Conservation (phyloP, 2,888 invertebrate genomes). For the Pediacus dermestoides region DNA sequence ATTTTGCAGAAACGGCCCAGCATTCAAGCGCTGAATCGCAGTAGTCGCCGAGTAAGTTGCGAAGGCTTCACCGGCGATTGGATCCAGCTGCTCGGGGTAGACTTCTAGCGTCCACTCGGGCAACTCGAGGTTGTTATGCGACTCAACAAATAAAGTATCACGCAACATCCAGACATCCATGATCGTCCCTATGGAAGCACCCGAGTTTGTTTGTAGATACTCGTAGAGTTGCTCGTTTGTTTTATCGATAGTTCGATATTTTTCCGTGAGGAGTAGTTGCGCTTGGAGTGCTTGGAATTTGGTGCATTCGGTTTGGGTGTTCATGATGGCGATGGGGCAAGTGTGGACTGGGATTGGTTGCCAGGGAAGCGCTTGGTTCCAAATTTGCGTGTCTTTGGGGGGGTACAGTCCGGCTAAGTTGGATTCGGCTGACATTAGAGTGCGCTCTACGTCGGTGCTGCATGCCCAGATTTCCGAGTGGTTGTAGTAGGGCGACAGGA, state of each 20-base stretch:
- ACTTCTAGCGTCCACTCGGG: constrained; percentile 45
- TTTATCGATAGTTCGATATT: constrained; percentile 47
- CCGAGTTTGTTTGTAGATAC: constrained; percentile 61
- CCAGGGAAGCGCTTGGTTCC: constrained; percentile 62
- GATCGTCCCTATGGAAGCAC: constrained; percentile 55
- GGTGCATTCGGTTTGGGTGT: constrained; percentile 12
- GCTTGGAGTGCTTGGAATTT: constrained; percentile 11
- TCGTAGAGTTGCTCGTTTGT: constrained; percentile 58
- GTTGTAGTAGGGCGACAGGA: constrained; percentile 54
- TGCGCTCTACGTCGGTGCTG: constrained; percentile 81
- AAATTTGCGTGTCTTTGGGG: constrained; percentile 55
- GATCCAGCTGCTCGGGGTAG: constrained; percentile 57
- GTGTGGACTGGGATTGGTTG: constrained; percentile 74
- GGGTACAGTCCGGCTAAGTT: constrained; percentile 73
- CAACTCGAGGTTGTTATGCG: constrained; percentile 52
- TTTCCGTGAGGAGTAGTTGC: constrained; percentile 17
- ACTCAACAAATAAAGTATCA: constrained; percentile 62
- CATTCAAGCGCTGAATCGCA: constrained; percentile 54
- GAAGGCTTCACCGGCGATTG: constrained; percentile 55
- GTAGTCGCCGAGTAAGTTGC: constrained; percentile 52
- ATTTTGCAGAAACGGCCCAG: constrained; percentile 41
- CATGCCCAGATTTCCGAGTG: constrained; percentile 54
- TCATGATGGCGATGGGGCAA: constrained; percentile 49
- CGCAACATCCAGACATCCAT: constrained; percentile 52
- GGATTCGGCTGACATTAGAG: constrained; percentile 77